phyloP scores from a whole-genome alignment of 2,888 invertebrate genomes.

The Rhopalosiphum nymphaeae region DNA sequence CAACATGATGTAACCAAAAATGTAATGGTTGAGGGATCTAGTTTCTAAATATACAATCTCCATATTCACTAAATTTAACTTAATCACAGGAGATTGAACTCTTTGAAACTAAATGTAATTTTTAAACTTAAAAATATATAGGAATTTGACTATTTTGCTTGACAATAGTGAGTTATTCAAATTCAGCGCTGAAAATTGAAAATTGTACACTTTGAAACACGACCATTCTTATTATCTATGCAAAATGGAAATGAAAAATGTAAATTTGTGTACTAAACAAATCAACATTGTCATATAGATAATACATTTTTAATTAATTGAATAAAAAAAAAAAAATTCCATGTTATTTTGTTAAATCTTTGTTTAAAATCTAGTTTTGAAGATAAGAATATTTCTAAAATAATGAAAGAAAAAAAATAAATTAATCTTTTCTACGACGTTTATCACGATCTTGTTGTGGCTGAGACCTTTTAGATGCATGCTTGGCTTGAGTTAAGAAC shows the following conservation, averaged over 20 bases:
- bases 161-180: too few species aligned
- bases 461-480: conserved; percentile 78
- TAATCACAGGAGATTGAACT: too few species aligned
- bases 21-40: too few species aligned
- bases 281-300: neutral
- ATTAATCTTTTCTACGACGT: conserved; percentile 55
- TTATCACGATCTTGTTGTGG: conserved; percentile 59
- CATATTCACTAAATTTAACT: too few species aligned
- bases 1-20: neutral
- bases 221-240: neutral
- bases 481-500: conserved; percentile 97
- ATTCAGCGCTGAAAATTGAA: too few species aligned
- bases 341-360: neutral
- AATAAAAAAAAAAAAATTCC: neutral
- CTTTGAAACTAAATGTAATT: too few species aligned
- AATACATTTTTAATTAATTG: neutral
- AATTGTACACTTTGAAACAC: too few species aligned
- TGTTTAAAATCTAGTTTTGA: neutral
- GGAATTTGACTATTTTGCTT: too few species aligned
- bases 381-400: neutral
- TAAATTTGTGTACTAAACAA: neutral
- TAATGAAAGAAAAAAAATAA: neutral
- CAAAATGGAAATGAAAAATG: neutral
- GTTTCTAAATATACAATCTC: too few species aligned
- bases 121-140: too few species aligned